phyloP scores from a whole-genome alignment of 2,888 invertebrate genomes.

The Conistra vaccinii region DNA sequence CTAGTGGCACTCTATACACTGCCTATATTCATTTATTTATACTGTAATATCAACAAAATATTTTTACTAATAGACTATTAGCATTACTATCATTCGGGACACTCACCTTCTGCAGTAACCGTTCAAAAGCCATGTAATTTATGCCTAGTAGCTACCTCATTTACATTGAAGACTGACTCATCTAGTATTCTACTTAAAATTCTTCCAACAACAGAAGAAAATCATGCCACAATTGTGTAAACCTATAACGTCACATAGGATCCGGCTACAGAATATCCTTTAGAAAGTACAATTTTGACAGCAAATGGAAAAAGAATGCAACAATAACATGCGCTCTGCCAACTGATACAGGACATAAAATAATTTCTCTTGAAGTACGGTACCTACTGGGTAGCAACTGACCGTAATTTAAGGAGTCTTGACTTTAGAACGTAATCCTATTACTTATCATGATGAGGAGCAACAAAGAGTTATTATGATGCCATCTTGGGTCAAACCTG shows the following conservation, averaged over 20 bases:
- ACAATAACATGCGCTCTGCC: constrained; percentile 61
- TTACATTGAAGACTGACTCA: constrained; percentile 45
- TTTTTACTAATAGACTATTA: background rate
- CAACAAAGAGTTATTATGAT: background rate
- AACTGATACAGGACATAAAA: constrained; percentile 39
- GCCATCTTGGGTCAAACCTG: background rate
- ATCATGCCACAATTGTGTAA: constrained; percentile 22
- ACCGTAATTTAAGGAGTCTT: background rate
- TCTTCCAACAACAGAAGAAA: constrained; percentile 21
- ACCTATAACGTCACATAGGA: constrained; percentile 32
- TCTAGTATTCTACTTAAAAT: constrained; percentile 28
- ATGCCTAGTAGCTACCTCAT: constrained; percentile 17
- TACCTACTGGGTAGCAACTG: background rate
- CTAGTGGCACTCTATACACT: too few relatives aligned
- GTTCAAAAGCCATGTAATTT: constrained; percentile 11
- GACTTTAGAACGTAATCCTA: background rate
- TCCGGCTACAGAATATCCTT: constrained; percentile 52
- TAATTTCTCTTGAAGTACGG: constrained; percentile 48
- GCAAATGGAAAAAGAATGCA: constrained; percentile 56
- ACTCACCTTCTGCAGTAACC: background rate
- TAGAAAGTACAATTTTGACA: constrained; percentile 63
- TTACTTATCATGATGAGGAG: too few relatives aligned
- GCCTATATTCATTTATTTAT: too few relatives aligned
- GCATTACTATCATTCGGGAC: background rate
- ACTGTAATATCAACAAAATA: background rate